These are phyloP conservation scores for Callyntrura sp. DNA, from an alignment of 2,888 invertebrate species.

Conservation along the genomic window DNA sequence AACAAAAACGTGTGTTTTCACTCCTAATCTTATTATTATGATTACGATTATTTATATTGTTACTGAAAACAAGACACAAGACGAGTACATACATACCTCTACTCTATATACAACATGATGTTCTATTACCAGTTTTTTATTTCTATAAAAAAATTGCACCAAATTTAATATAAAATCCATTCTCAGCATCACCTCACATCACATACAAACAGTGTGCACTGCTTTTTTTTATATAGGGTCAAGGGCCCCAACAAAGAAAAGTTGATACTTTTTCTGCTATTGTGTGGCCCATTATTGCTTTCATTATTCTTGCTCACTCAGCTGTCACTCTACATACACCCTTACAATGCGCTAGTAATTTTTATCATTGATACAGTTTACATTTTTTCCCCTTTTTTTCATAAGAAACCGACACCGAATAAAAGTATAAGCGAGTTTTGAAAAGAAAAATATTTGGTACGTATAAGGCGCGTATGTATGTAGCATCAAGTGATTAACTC, in stretches of 20 bases:
- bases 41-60: conserved; percentile 46
- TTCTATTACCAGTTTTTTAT: background rate
- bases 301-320: conserved; percentile 61
- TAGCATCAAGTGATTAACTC: background rate
- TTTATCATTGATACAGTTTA: background rate
- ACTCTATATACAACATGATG: background rate
- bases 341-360: background rate
- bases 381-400: background rate
- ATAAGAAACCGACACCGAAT: conserved; percentile 2
- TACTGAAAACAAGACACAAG: background rate
- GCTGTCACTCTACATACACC: conserved; percentile 39
- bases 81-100: background rate
- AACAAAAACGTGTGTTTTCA: conserved; percentile 43
- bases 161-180: too few species aligned
- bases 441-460: background rate
- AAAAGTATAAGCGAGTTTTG: background rate
- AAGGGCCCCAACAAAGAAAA: conserved; percentile 58
- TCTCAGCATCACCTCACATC: background rate
- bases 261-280: background rate
- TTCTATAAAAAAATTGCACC: too few species aligned
- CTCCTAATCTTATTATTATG: conserved; percentile 46
- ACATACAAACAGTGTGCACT: background rate
- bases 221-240: conserved; percentile 55
- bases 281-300: background rate
- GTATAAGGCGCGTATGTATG: background rate